A percentile compares a stretch with the other conserved stretches of the same genome.
These are phyloP conservation scores for Lasioglossum albipes DNA, from an alignment of 1,140 invertebrate genomes.

Conservation along the genomic window DNA sequence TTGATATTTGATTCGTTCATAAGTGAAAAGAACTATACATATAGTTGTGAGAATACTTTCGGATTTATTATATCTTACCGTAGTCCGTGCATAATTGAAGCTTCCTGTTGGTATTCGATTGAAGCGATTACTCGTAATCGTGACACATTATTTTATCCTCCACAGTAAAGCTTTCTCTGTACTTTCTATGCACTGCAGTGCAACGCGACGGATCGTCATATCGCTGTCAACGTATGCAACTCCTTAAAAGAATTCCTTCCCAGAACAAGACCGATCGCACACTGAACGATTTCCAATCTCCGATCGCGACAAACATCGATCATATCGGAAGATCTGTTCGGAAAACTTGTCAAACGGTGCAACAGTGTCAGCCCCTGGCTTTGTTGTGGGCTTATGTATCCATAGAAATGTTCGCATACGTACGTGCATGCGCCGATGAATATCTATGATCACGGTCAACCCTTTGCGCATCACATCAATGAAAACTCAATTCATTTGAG, in stretches of 20 bases:
- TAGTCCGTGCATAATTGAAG: slow-evolving; percentile 46
- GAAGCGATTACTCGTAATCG: not conserved
- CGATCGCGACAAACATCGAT: not conserved
- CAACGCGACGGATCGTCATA: slow-evolving; percentile 11
- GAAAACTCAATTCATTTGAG: not conserved
- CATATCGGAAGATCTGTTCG: slow-evolving; percentile 27
- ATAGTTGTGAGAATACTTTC: not conserved
- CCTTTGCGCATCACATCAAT: not conserved
- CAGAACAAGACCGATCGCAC: not conserved
- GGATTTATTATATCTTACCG: slow-evolving; percentile 25
- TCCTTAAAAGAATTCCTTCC: not conserved
- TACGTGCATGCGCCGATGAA: not conserved
- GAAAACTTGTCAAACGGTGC: slow-evolving; percentile 4
- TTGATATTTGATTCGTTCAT: no score
- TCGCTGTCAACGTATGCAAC: not conserved
- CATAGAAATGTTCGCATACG: slow-evolving; percentile 46
- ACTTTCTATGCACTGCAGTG: not conserved
- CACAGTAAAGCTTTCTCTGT: not conserved
- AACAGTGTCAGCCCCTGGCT: not conserved
- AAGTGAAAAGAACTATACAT: no score
- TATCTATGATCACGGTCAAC: slow-evolving; percentile 27
- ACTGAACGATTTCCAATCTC: not conserved
- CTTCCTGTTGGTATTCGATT: not conserved
- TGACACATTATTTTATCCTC: not conserved
- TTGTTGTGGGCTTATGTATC: slow-evolving; percentile 56